Evolutionary conservation across 2,797 vertebrate genomes (phyloP), one percentile per base, ranked within the genome.

Genomic region (Scleropages formosus): DNA sequence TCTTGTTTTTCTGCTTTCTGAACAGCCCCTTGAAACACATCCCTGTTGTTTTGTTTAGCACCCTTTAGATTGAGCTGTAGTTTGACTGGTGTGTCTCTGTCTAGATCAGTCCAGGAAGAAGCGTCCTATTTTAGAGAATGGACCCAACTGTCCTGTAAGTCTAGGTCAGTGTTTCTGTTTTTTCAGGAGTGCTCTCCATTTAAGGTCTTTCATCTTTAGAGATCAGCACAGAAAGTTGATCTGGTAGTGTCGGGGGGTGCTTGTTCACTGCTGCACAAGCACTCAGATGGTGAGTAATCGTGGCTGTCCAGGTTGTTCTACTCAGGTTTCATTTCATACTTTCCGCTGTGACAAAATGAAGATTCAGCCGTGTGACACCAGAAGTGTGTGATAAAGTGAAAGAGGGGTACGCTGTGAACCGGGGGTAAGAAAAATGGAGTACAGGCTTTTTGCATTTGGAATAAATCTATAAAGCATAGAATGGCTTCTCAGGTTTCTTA

Each of bases 401-500:
- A 89, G 86, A 79, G 74, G 51, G 61, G 18, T 31, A 74, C 65
- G 73, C 31, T 44, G 70, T 78, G 74, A 60, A 51, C 31, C 15
- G 49, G 22, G 27, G 7, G 24, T 20, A 9, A 47, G 44, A 26
- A 12, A 65, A 82, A 81, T 4, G 51, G 78, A 81, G 82, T 67
- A 69, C 63, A 78, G 75, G 72, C 82, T 80, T 84, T 84, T 85
- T 78, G 72, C 79, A 70, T 80, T 78, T 81, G 79, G 77, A 87
- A 86, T 82, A 85, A 86, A 89, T 90, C 88, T 85, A 89, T 91
- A 87, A 88, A 87, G 87, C 85, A 88, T 88, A 51, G 22, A 86
- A 83, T 84, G 85, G 84, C 87, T 88, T 89, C 87, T 87, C 86
- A 87, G 86, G 83, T 83, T 89, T 88, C 87, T 87, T 87, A 84